Conservation (phyloP, 1,140 invertebrate species). For the Calosoma granatense region DNA sequence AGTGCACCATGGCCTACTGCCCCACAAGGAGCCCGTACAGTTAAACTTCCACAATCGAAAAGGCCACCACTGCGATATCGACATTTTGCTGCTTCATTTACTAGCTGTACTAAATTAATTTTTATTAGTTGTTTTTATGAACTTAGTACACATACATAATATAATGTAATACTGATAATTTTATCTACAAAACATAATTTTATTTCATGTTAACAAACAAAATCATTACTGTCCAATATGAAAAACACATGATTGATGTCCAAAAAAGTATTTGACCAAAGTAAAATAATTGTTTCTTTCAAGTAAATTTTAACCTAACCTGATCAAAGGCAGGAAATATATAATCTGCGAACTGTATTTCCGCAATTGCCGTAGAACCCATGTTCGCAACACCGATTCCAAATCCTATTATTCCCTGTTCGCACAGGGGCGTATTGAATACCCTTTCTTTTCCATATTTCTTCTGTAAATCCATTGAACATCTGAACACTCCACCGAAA, state of each 20-base stretch:
- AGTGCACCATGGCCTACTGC: constrained; percentile 87
- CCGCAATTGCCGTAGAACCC: constrained; percentile 90
- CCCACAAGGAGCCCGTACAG: constrained; percentile 79
- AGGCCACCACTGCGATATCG: constrained; percentile 86
- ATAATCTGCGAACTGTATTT: constrained; percentile 99
- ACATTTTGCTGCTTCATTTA: constrained; percentile 89
- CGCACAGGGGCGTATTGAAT: constrained; percentile 96
- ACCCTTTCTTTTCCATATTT: constrained; percentile 91
- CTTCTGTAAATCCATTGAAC: constrained; percentile 83
- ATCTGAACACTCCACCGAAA: constrained; percentile 97
- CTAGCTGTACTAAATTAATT: constrained; percentile 41
- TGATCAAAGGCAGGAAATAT: constrained; percentile 99
- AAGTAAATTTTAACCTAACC: constrained; percentile 39
- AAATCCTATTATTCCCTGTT: constrained; percentile 97
- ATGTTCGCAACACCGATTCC: constrained; percentile 86
- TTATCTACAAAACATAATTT: too few relatives aligned
- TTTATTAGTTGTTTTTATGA: not conserved
- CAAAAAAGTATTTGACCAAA: too few relatives aligned
- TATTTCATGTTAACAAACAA: too few relatives aligned
- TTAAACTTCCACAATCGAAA: constrained; percentile 87
- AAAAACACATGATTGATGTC: too few relatives aligned
- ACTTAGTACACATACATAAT: too few relatives aligned
- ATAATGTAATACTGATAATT: too few relatives aligned
- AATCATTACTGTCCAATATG: too few relatives aligned
- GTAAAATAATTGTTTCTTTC: too few relatives aligned